A percentile compares a stretch with the other conserved stretches of the same genome.
Conservation (phyloP, 1,140 invertebrate species). For the Pseudomyrmex concolor region DNA sequence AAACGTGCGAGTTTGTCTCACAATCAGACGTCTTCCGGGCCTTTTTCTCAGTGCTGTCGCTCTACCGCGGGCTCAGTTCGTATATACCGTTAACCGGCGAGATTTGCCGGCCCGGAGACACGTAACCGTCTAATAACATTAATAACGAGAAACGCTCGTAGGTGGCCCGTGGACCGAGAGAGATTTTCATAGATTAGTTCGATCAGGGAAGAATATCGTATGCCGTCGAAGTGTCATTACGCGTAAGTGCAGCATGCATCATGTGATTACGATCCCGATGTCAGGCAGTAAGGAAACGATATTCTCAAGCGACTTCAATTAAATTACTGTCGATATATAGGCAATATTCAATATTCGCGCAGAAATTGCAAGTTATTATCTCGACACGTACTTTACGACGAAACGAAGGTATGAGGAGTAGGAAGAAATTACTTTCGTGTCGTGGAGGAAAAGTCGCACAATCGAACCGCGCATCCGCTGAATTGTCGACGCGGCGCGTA, state of each 20-base stretch:
- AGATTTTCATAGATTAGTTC: conserved; percentile 56
- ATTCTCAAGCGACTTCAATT: conserved; percentile 54
- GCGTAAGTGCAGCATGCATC: conserved; percentile 45
- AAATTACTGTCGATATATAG: conserved; percentile 45
- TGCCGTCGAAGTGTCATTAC: conserved; percentile 37
- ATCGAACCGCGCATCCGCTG: not conserved
- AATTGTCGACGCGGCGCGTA: not conserved
- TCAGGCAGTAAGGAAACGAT: conserved; percentile 56
- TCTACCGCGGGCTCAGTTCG: conserved; percentile 71
- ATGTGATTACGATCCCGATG: conserved; percentile 49
- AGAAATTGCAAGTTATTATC: conserved; percentile 51
- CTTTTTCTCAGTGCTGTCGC: conserved; percentile 69
- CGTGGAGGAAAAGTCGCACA: not conserved
- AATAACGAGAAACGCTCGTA: conserved; percentile 78
- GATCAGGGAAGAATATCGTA: conserved; percentile 49
- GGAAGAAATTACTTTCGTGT: conserved; percentile 21
- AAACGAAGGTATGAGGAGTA: not conserved
- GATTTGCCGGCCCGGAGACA: conserved; percentile 75
- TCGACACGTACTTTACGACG: conserved; percentile 37
- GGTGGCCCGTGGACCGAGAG: conserved; percentile 74
- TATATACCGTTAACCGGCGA: conserved; percentile 78
- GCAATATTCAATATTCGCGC: conserved; percentile 49
- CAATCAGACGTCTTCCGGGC: conserved; percentile 74
- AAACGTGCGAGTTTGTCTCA: conserved; percentile 41
- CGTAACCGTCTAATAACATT: conserved; percentile 80